A percentile compares a stretch with the other conserved stretches of the same genome.
phyloP scores from a whole-genome alignment of 2,797 vertebrate species.

The Falco biarmicus region DNA sequence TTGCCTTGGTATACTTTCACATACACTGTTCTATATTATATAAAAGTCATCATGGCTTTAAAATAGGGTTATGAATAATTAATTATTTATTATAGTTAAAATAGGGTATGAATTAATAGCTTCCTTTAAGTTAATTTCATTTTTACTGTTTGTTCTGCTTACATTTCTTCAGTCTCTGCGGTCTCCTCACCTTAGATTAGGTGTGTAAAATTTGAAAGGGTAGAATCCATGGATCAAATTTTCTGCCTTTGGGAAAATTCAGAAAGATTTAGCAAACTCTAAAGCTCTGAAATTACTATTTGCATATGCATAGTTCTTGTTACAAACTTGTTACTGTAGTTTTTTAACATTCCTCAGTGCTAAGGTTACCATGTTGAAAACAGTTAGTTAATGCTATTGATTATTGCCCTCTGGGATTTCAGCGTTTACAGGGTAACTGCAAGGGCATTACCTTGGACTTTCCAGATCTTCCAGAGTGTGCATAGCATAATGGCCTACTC shows the following conservation, averaged over 20 bases:
- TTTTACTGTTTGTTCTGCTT: background rate
- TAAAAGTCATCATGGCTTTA: background rate
- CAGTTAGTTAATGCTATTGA: background rate
- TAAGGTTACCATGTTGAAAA: background rate
- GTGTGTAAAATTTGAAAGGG: background rate
- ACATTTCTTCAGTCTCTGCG: accelerated
- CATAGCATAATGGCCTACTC: background rate
- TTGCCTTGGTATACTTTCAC: background rate
- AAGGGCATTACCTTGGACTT: background rate
- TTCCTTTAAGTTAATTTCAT: background rate
- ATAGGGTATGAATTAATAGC: background rate
- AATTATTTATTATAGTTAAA: background rate
- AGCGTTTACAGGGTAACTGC: background rate
- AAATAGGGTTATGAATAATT: no score
- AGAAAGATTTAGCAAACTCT: background rate
- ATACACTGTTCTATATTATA: background rate
- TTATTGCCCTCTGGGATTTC: background rate
- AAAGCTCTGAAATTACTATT: background rate
- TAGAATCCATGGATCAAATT: background rate
- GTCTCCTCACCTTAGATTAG: background rate
- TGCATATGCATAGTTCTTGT: background rate
- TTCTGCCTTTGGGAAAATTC: background rate
- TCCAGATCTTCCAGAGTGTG: background rate
- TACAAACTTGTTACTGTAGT: background rate
- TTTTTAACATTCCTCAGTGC: background rate